These are phyloP conservation scores for Callorhinus ursinus DNA, from an alignment of 2,113 vertebrate species.

Conservation along the genomic window DNA sequence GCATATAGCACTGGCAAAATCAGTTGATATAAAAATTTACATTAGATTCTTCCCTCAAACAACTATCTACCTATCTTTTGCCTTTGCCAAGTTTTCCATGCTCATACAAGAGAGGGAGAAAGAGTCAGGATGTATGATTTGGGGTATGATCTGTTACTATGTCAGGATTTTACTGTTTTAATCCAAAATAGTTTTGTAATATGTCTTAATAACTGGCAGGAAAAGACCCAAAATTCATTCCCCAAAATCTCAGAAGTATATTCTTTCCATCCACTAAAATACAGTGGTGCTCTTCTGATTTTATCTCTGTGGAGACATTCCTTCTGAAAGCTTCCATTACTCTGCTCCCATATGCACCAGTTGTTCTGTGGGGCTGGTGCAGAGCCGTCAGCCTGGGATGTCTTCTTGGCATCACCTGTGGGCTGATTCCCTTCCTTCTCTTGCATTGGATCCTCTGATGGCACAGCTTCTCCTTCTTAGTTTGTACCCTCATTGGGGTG, in stretches of 20 bases:
- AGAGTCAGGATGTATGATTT: not conserved
- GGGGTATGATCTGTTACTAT: not conserved
- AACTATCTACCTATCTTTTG: not conserved
- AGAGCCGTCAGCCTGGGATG: not conserved
- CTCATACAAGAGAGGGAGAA: too few relatives aligned
- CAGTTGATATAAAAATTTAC: accelerated
- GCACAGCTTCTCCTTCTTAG: not conserved
- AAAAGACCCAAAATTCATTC: not conserved
- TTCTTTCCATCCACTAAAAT: not conserved
- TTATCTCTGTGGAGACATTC: not conserved
- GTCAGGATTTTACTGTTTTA: not conserved
- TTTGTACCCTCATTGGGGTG: accelerated
- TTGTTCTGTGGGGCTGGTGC: not conserved
- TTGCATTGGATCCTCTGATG: not conserved
- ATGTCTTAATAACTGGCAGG: not conserved
- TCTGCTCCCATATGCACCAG: not conserved
- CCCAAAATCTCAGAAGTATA: not conserved
- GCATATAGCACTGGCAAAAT: not conserved
- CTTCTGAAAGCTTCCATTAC: not conserved
- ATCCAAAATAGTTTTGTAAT: not conserved
- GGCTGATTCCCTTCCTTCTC: not conserved
- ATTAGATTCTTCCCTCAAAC: not conserved
- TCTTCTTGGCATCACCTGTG: not conserved
- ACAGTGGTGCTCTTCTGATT: not conserved
- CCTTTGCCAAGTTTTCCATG: too few relatives aligned